Conservation (phyloP, 2,113 vertebrate species). For the Coreoperca whiteheadi region DNA sequence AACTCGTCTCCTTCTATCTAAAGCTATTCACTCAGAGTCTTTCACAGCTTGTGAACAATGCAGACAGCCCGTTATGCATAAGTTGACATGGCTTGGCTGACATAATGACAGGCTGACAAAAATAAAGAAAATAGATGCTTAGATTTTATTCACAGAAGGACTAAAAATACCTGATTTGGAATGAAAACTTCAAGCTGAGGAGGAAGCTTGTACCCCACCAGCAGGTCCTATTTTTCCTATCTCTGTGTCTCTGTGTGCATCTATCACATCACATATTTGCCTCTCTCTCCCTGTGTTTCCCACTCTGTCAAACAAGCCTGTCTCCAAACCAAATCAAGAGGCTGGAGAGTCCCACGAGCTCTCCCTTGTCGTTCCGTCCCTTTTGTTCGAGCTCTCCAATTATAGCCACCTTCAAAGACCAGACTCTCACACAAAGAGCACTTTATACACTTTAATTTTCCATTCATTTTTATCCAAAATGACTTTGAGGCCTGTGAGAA, state of each 20-base stretch:
- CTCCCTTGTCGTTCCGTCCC: constrained; percentile 8
- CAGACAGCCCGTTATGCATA: constrained; percentile 36
- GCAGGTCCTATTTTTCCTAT: constrained; percentile 14
- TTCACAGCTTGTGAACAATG: constrained; percentile 26
- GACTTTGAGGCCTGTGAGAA: constrained; percentile 48
- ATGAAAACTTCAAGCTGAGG: constrained; percentile 32
- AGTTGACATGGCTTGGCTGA: constrained; percentile 33
- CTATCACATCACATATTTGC: constrained; percentile 40
- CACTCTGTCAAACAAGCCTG: constrained; percentile 44
- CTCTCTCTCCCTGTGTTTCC: constrained; percentile 19
- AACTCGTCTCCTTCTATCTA: background rate
- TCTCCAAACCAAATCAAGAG: constrained; percentile 59
- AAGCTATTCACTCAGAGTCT: constrained; percentile 26
- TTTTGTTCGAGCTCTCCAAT: constrained; percentile 66
- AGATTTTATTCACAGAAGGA: constrained; percentile 16
- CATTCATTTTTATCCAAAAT: constrained; percentile 49
- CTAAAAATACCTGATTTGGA: constrained; percentile 54
- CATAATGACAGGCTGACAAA: constrained; percentile 44
- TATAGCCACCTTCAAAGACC: constrained; percentile 63
- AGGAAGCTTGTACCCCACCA: constrained; percentile 25
- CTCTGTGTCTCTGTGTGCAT: constrained; percentile 7
- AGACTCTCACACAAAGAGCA: constrained; percentile 51
- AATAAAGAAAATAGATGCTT: constrained; percentile 36
- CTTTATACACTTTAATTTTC: constrained; percentile 41
- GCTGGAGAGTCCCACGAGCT: constrained; percentile 50